Evolutionary conservation across 2,888 invertebrate genomes (phyloP).

Genomic region (Protonemura montana): DNA sequence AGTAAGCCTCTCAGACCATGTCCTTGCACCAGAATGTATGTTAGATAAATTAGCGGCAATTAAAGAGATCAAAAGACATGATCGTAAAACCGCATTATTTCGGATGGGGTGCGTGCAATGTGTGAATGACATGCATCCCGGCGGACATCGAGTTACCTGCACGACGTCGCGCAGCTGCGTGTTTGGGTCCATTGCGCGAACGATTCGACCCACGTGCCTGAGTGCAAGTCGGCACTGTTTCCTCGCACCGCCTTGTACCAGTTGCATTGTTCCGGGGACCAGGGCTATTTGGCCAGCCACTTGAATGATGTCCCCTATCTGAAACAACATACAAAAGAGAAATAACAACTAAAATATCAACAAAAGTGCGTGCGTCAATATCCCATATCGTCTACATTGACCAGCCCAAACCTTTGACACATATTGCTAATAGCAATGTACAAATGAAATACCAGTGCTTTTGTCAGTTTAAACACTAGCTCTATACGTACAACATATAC

Average conservation of each 20-base stretch:
- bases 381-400: no score
- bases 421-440: no score
- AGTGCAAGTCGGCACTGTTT: constrained; percentile 84
- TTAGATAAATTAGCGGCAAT: background rate
- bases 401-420: no score
- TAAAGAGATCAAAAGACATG: background rate
- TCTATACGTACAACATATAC: no score
- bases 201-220: constrained; percentile 82
- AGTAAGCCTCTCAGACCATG: background rate
- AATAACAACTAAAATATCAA: background rate
- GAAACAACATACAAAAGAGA: constrained; percentile 21
- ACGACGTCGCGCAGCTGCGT: constrained; percentile 84
- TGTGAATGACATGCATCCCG: no score
- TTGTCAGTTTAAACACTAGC: no score
- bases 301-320: constrained; percentile 84
- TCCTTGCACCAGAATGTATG: background rate
- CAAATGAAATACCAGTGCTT: no score
- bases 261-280: constrained; percentile 79
- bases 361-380: background rate
- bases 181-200: constrained; percentile 80
- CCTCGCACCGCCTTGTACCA: constrained; percentile 79
- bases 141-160: constrained; percentile 62
- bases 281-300: constrained; percentile 93
- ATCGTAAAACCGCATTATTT: background rate
- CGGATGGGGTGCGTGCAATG: background rate